These are phyloP conservation scores for Austrofundulus limnaeus DNA, from an alignment of 2,113 vertebrate genomes.

Conservation along the genomic window DNA sequence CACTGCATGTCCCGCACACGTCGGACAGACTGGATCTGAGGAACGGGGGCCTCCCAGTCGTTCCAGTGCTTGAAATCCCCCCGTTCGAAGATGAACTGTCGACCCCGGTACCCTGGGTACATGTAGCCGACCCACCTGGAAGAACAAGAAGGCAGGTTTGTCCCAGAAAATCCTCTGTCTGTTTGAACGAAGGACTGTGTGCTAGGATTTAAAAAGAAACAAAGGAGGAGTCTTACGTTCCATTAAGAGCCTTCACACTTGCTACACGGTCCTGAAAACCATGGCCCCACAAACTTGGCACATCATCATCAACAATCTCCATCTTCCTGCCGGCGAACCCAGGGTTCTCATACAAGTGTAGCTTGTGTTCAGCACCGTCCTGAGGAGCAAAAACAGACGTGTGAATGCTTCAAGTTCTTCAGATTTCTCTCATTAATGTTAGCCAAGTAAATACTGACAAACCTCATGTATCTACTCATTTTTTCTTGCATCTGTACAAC, in stretches of 20 bases:
- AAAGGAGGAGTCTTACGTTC: constrained; percentile 84
- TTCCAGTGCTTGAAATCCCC: constrained; percentile 95
- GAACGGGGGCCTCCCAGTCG: constrained; percentile 87
- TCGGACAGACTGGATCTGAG: constrained; percentile 89
- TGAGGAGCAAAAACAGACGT: constrained; percentile 34
- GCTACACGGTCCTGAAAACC: constrained; percentile 93
- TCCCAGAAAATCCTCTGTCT: neutral
- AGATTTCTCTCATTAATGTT: neutral
- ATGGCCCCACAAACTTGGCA: constrained; percentile 92
- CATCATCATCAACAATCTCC: constrained; percentile 91
- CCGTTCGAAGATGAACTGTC: constrained; percentile 88
- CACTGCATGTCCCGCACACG: constrained; percentile 92
- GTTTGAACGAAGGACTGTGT: neutral
- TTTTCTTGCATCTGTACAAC: no score
- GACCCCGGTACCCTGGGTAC: constrained; percentile 90
- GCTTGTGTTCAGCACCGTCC: constrained; percentile 89
- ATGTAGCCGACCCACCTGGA: constrained; percentile 93
- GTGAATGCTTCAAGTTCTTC: neutral
- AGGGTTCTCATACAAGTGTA: constrained; percentile 88
- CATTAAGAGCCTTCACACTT: constrained; percentile 85
- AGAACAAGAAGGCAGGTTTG: neutral
- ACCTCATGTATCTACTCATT: no score
- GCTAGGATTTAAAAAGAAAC: neutral
- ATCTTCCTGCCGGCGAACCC: constrained; percentile 88
- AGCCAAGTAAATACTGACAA: neutral